Evolutionary conservation across 2,797 vertebrate genomes (phyloP).

Genomic region (Streptopelia turtur): DNA sequence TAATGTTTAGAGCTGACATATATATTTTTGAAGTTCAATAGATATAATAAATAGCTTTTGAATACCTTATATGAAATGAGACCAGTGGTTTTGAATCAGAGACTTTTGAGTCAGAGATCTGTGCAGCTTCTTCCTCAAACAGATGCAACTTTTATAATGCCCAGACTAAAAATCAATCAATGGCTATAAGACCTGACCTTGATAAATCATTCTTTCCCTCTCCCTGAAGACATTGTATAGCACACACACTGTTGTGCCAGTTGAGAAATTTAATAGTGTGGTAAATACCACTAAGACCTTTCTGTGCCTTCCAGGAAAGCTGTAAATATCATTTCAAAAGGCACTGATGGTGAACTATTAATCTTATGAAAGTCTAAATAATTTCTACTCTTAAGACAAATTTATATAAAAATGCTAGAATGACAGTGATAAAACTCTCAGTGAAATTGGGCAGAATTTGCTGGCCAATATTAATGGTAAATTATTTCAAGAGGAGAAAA

Average conservation of each 20-base stretch:
- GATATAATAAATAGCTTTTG: not conserved
- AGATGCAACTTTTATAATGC: not conserved
- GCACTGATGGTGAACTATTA: not conserved
- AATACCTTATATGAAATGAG: not conserved
- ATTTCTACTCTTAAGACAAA: not conserved
- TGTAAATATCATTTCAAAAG: not conserved
- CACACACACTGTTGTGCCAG: not conserved
- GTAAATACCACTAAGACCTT: not conserved
- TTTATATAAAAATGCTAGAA: not conserved
- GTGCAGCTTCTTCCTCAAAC: not conserved
- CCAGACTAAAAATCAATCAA: not conserved
- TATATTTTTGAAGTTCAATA: not conserved
- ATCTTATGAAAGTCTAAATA: not conserved
- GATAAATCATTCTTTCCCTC: not conserved
- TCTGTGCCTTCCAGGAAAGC: not conserved
- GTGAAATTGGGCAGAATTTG: not conserved
- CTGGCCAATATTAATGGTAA: not conserved
- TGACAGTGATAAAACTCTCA: not conserved
- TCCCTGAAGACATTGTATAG: not conserved
- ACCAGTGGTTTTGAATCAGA: not conserved
- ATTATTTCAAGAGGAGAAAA: not conserved
- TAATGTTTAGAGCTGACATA: not conserved
- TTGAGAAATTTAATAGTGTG: not conserved
- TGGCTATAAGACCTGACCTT: not conserved
- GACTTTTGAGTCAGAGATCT: not conserved